Evolutionary conservation across 2,888 invertebrate genomes (phyloP).

Genomic region (Bembecia ichneumoniformis): DNA sequence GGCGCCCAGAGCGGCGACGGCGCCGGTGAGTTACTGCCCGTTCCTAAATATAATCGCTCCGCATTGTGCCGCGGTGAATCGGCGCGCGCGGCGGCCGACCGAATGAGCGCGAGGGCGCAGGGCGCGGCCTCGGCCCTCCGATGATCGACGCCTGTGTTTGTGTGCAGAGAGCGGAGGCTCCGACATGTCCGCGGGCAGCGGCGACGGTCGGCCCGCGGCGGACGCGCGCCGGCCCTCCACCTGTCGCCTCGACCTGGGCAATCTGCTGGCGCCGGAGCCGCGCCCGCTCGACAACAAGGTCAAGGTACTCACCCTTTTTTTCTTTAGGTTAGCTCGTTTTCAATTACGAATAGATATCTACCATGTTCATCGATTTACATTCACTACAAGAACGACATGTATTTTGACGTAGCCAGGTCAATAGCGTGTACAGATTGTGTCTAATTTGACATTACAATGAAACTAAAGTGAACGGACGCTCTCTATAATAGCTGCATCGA

Average conservation of each 20-base stretch:
- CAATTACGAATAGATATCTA: no score
- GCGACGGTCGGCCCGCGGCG: conserved; percentile 20
- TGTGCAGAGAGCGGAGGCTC: conserved; percentile 59
- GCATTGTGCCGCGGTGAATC: conserved; percentile 31
- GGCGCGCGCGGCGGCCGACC: conserved; percentile 14
- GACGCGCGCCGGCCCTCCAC: conserved; percentile 50
- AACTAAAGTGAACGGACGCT: no score
- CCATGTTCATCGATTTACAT: no score
- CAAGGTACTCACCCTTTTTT: conserved; percentile 65
- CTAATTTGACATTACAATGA: no score
- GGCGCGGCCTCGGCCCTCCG: conserved; percentile 2
- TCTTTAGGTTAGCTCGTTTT: no score
- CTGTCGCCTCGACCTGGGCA: conserved; percentile 75
- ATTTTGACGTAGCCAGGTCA: no score
- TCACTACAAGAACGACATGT: no score
- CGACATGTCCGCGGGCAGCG: conserved; percentile 19
- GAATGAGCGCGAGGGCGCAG: conserved; percentile 13
- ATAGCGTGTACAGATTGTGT: no score
- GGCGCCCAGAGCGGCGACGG: conserved; percentile 53
- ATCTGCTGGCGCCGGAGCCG: conserved; percentile 76
- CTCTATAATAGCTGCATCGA: no score
- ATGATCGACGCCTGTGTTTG: conserved; percentile 19
- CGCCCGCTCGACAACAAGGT: conserved; percentile 81
- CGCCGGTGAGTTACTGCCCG: conserved; percentile 45
- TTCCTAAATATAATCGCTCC: conserved; percentile 35